Evolutionary conservation across 1,140 invertebrate genomes (phyloP).

Genomic region (Cardiocondyla obscurior): DNA sequence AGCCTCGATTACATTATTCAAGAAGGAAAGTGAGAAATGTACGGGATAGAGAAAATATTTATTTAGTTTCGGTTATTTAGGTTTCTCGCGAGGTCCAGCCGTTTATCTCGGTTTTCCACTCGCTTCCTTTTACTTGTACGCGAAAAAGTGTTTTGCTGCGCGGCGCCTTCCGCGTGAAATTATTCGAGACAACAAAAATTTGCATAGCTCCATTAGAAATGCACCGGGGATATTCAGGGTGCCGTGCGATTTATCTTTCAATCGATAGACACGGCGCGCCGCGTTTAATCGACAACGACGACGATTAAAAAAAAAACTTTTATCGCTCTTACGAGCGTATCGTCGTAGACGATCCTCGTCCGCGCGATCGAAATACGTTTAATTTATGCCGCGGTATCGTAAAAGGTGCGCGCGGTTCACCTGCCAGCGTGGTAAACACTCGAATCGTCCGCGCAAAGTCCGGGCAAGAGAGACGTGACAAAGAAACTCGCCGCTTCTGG

Average conservation of each 20-base stretch:
- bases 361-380: conserved; percentile 6
- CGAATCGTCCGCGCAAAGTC: neutral
- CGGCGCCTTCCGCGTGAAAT: neutral
- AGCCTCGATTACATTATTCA: no score
- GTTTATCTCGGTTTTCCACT: neutral
- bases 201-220: neutral
- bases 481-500: neutral
- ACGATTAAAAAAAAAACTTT: neutral
- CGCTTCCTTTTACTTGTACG: neutral
- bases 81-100: neutral
- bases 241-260: neutral
- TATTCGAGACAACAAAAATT: conserved; percentile 28
- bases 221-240: neutral
- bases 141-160: neutral
- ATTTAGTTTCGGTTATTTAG: neutral
- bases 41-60: neutral
- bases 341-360: neutral
- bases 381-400: neutral
- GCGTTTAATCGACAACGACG: neutral
- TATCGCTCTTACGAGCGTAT: neutral
- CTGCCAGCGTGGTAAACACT: conserved; percentile 1
- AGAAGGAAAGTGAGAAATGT: no score
- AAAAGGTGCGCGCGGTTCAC: conserved; percentile 18
- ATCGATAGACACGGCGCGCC: neutral
- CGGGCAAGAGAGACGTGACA: no score